Base-by-base conservation (phyloP, 2,888 invertebrate species). In the Sipha maydis region DNA sequence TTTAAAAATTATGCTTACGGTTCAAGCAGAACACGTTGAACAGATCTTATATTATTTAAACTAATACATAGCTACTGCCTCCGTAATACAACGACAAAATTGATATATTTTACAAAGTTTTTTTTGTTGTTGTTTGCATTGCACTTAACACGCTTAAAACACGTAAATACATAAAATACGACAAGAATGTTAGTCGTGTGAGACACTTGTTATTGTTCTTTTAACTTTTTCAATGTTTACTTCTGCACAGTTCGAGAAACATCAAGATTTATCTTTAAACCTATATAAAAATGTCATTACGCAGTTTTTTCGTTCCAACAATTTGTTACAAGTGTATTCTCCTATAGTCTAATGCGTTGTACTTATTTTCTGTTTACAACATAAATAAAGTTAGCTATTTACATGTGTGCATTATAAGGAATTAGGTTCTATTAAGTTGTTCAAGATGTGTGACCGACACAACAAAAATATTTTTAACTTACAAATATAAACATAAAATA, bases 121-220 rank as follows among this genome's bases (percentile, higher is more conserved):
- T 69, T 48, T 79, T 79, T n/a, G 7, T 34, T 34, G 34, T 34
- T 34, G 34, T 34, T 34, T 34, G 34, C 34, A 34, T 34, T 34
- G 4, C 21, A 19, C 11, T 48, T 41, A 34, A 34, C 34, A 34
- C 34, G 21, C 11, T 69, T 41, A 82, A 69, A 28, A 82, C 79
- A 28, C 11, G 31, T 48, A 34, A 34, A 4, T 34, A 48, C 14
- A 14, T 82, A 41, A 82, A 48, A 31, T 69, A 69, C 41, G 21
- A 69, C 11, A 5, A 31, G 41, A 69, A 69, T 21, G 14, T 19
- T 41, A 41, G 69, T 82, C 69, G 9, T 69, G 69, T 82, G 69
- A 69, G 41, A 82, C 41, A 67, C 78, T 31, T 78, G 28, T 28
- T 48, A 82, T 69, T 25, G 21, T 82, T 69, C 21, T 41, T n/a